phyloP scores from a whole-genome alignment of 2,113 vertebrate species.

The Otocyon megalotis region DNA sequence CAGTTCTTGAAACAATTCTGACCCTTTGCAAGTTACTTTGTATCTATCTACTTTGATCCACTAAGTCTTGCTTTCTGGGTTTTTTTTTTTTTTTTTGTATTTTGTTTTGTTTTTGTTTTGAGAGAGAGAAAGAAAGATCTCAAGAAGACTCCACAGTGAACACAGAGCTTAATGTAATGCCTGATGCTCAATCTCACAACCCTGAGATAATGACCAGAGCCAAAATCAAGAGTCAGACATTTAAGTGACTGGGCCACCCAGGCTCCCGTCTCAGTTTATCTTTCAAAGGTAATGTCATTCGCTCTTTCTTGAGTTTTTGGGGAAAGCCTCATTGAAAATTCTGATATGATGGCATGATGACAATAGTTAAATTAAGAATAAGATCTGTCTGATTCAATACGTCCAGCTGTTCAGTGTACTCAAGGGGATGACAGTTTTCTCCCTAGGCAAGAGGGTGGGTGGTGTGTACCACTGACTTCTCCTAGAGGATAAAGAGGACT shows the following conservation, averaged over 20 bases:
- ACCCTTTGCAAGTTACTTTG: background rate
- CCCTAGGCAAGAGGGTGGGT: background rate
- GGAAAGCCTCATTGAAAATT: background rate
- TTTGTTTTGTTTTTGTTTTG: no score
- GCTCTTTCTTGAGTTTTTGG: background rate
- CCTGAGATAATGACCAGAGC: no score
- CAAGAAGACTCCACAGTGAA: no score
- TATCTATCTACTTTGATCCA: background rate
- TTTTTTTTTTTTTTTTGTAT: background rate
- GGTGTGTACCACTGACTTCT: background rate
- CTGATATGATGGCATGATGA: background rate
- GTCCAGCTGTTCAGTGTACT: background rate
- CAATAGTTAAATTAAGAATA: background rate
- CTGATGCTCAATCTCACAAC: no score
- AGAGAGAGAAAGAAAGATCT: no score
- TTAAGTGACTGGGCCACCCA: no score
- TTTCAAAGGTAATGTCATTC: background rate
- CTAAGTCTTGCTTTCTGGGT: background rate
- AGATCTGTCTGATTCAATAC: background rate
- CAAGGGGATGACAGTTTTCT: background rate
- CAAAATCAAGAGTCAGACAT: no score
- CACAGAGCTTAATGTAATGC: no score
- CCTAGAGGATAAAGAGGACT: background rate
- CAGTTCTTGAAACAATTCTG: background rate
- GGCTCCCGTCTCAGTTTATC: background rate